Evolutionary conservation across 2,888 invertebrate species (phyloP), one percentile per base, ranked within the genome.

Genomic region (Scaptodrosophila latifasciaeformis): DNA sequence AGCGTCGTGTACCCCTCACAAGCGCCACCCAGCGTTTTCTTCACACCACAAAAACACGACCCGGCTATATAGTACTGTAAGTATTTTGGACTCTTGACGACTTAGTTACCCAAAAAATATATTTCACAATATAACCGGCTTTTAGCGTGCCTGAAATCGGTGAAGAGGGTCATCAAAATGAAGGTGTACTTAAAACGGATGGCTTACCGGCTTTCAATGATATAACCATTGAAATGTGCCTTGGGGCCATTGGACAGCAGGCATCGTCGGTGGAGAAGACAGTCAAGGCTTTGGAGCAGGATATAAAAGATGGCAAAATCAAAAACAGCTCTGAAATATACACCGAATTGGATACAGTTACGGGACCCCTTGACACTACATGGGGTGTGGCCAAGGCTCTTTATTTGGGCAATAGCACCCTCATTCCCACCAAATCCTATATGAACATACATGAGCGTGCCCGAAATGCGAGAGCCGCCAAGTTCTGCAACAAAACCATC

Each of bases 361-460:
- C 91, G 27, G 88, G 90, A 1, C 92, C 93, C 7, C 85, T 97
- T 43, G 93, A 95, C 81, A 90, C 92, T 44, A 94, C 94, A 2
- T 96, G 95, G 95, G 94, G 95, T 7, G 89, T 96, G 69, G 92
- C 95, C 0, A 96, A 96, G 85, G 91, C 93, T 2, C 85, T 97
- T 9, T 95, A 93, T 81, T 87, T 94, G 45, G 93, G 94, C 3
- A 93, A 94, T 78, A 92, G 92, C 74, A 91, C 91, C 0, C 82
- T 92, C 9, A 94, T 96, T 91, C 93, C 95, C 0, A 91, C 92
- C 2, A 92, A 92, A 70, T 90, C 90, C 42, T 96, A 94, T 76
- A 86, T 92, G 70, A 90, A 92, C 74, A 92, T 96, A 62, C 93
- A 95, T 75, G 91, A 93, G 59, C 88, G 96, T 67, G 93, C 95